These are phyloP conservation scores for Dolomedes plantarius DNA, from an alignment of 2,888 invertebrate species.

Conservation along the genomic window DNA sequence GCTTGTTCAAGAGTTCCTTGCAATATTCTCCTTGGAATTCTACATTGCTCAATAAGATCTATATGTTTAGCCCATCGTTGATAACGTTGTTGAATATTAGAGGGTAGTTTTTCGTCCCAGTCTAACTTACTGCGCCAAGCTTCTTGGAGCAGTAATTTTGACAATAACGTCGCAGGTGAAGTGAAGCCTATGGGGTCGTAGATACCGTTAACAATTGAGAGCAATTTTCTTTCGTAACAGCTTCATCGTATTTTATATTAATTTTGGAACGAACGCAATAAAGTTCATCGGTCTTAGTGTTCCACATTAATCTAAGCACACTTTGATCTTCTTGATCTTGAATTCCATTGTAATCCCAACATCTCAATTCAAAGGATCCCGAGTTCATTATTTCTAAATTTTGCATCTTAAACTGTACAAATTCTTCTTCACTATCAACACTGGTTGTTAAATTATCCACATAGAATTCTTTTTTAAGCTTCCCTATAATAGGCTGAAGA, in stretches of 20 bases:
- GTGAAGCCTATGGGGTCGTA: neutral
- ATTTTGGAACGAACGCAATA: neutral
- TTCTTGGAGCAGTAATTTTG: neutral
- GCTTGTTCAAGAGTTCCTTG: neutral
- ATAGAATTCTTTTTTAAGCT: too few relatives aligned
- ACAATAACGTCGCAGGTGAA: neutral
- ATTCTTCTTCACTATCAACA: neutral
- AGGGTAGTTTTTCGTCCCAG: neutral
- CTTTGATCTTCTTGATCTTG: neutral
- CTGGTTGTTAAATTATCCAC: neutral
- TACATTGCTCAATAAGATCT: neutral
- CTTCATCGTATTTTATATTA: neutral
- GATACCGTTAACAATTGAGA: neutral
- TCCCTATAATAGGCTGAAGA: too few relatives aligned
- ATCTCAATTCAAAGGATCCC: too few relatives aligned
- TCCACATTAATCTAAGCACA: neutral
- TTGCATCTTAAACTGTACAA: neutral
- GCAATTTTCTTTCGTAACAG: neutral
- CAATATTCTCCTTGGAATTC: slow-evolving; percentile 3
- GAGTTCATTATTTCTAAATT: neutral
- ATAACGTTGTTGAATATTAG: neutral
- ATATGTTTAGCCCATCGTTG: neutral
- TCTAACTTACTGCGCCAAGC: too few relatives aligned
- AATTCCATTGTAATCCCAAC: too few relatives aligned
- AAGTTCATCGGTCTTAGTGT: neutral